These are phyloP conservation scores for Labrus mixtus DNA, from an alignment of 2,113 vertebrate species.

Conservation along the genomic window DNA sequence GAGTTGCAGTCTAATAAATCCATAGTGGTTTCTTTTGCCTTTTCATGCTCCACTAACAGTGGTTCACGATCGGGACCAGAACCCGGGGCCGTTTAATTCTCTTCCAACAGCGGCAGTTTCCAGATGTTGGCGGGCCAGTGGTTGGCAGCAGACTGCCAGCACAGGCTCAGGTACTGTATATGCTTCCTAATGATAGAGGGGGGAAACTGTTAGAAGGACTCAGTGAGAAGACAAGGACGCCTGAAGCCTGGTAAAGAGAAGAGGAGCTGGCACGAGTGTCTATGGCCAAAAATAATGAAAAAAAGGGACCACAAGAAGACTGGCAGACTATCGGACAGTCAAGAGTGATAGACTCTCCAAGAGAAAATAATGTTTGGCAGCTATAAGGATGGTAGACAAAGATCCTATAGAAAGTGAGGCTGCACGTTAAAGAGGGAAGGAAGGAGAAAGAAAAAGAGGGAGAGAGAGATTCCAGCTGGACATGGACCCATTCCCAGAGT, in stretches of 20 bases:
- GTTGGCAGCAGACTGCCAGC: conserved; percentile 61
- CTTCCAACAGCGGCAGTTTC: conserved; percentile 68
- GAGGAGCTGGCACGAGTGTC: conserved; percentile 29
- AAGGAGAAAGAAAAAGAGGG: conserved; percentile 22
- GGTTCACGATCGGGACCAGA: conserved; percentile 62
- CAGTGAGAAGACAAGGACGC: conserved; percentile 26
- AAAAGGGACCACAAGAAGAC: conserved; percentile 18
- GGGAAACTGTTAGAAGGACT: conserved; percentile 9
- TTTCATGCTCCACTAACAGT: conserved; percentile 66
- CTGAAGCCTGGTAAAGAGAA: conserved; percentile 25
- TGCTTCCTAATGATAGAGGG: conserved; percentile 16
- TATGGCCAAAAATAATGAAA: background rate
- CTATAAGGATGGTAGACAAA: conserved; percentile 53
- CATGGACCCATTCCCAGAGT: conserved; percentile 65
- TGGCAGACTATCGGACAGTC: conserved; percentile 28
- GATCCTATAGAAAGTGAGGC: conserved; percentile 54
- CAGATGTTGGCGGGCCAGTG: conserved; percentile 65
- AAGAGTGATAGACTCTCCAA: conserved; percentile 43
- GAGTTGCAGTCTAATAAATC: conserved; percentile 65
- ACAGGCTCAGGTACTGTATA: conserved; percentile 56
- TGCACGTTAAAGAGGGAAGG: conserved; percentile 36
- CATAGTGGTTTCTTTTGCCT: conserved; percentile 60
- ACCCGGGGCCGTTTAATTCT: conserved; percentile 62
- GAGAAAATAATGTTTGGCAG: conserved; percentile 55
- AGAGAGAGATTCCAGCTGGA: conserved; percentile 59